A percentile compares a stretch with the other conserved stretches of the same genome.
Conservation (phyloP, 2,113 vertebrate species). For the Oreochromis niloticus region DNA sequence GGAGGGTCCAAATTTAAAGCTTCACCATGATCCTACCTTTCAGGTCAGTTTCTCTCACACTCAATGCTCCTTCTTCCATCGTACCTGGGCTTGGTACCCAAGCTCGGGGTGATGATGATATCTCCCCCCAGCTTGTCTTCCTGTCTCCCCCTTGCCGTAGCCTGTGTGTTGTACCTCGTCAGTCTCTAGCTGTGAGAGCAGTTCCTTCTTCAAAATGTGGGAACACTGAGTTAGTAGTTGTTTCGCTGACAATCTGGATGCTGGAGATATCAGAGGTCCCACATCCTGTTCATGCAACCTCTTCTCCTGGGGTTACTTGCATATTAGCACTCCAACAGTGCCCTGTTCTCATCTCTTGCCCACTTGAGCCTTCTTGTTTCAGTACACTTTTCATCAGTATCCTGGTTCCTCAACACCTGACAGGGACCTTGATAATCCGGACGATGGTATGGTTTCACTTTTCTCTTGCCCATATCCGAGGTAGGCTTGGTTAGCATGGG, state of each 20-base stretch:
- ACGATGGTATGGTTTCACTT: accelerated
- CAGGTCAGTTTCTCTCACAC: not conserved
- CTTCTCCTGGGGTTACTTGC: not conserved
- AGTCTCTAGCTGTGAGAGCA: accelerated
- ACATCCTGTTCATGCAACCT: accelerated
- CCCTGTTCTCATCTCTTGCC: not conserved
- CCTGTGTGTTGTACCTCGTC: not conserved
- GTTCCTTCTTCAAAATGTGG: not conserved
- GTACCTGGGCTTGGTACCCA: not conserved
- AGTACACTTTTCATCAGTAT: not conserved
- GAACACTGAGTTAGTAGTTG: not conserved
- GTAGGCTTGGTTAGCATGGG: accelerated
- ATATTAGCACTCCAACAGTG: no score
- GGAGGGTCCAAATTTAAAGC: not conserved
- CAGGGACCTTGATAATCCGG: not conserved
- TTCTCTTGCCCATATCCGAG: not conserved
- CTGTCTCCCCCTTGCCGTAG: not conserved
- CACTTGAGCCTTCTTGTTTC: not conserved
- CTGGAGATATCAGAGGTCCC: not conserved
- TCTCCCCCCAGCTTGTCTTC: not conserved
- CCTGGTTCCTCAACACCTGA: not conserved
- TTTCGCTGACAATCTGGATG: not conserved
- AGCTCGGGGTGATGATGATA: not conserved
- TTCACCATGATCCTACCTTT: not conserved
- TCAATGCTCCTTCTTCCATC: accelerated